Conservation (phyloP, 2,797 vertebrate species). For the Orestias chungarensis region DNA sequence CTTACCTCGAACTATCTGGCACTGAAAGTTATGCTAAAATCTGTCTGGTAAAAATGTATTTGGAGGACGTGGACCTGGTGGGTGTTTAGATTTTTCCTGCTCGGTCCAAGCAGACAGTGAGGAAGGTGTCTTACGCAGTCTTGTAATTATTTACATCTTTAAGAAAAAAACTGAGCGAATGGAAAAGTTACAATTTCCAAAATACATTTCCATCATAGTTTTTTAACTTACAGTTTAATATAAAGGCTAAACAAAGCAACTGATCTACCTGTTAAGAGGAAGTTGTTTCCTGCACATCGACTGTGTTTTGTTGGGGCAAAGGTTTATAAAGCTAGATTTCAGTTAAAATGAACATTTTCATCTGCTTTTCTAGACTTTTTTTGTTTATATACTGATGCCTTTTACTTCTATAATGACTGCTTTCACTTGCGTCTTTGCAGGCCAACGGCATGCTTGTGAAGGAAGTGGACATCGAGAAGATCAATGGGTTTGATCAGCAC, state of each 20-base stretch:
- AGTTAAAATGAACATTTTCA: neutral
- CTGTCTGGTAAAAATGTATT: neutral
- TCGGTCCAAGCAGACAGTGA: neutral
- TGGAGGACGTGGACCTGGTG: neutral
- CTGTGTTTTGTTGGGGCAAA: neutral
- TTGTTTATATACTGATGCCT: neutral
- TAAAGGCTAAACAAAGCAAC: neutral
- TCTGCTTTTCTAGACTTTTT: neutral
- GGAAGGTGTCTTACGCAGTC: neutral
- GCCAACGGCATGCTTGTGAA: slow-evolving; percentile 93
- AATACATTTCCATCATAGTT: neutral
- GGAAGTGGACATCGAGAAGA: slow-evolving; percentile 98
- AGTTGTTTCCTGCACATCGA: neutral
- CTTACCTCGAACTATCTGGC: slow-evolving; percentile 10
- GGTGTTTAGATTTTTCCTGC: slow-evolving; percentile 5
- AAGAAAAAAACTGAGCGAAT: neutral
- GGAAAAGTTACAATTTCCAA: neutral
- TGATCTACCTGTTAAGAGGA: neutral
- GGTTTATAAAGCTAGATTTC: neutral
- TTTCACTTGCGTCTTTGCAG: slow-evolving; percentile 63
- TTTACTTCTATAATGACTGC: neutral
- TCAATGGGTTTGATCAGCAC: slow-evolving; percentile 89
- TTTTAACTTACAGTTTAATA: neutral
- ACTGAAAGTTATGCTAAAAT: slow-evolving; percentile 10
- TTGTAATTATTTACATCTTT: no score